phyloP scores from a whole-genome alignment of 2,797 vertebrate species.

The Neosalanx taihuensis region DNA sequence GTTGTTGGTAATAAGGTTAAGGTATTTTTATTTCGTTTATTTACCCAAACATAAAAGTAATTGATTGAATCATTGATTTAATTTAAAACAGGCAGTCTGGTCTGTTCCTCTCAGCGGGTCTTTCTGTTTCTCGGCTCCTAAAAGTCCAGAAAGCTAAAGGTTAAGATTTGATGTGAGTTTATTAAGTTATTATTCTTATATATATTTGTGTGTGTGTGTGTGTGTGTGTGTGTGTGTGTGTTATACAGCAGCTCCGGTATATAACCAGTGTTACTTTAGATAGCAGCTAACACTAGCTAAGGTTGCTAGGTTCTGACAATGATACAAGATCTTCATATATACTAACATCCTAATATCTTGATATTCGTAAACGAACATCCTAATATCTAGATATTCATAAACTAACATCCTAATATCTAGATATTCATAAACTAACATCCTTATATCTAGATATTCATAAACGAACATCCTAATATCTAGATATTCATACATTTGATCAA shows the following conservation, averaged over 20 bases:
- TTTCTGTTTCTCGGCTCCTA: not conserved
- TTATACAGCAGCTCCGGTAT: not conserved
- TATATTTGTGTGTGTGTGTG: not conserved
- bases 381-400: no score
- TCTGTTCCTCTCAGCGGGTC: not conserved
- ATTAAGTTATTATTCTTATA: not conserved
- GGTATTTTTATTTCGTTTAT: not conserved
- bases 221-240: not conserved
- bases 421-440: no score
- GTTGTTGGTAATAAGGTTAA: no score
- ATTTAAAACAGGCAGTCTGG: not conserved
- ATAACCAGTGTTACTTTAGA: not conserved
- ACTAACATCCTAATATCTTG: no score
- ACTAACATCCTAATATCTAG: no score
- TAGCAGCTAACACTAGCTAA: not conserved
- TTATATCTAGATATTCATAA: no score
- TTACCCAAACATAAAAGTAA: not conserved
- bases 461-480: no score
- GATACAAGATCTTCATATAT: no score
- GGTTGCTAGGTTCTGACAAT: not conserved
- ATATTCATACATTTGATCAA: no score
- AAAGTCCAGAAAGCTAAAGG: not conserved
- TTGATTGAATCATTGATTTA: not conserved
- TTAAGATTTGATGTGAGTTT: slow-evolving; percentile 6
- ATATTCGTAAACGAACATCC: no score